Conservation (phyloP, 2,113 vertebrate species). For the Dunckerocampus dactyliophorus region DNA sequence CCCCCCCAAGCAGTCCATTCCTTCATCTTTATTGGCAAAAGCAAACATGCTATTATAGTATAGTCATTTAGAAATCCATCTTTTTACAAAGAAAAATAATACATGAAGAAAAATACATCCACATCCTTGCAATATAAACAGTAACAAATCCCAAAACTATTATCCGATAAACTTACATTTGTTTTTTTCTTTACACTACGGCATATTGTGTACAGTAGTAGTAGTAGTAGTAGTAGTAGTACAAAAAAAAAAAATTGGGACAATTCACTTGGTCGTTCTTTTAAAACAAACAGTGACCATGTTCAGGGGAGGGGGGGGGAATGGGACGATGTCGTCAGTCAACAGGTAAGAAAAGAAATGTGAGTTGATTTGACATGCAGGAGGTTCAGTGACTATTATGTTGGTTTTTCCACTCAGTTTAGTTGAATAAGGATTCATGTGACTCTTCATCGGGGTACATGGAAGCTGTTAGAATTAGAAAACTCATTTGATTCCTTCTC, state of each 20-base stretch:
- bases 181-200: slow-evolving; percentile 79
- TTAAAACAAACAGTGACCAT: slow-evolving; percentile 28
- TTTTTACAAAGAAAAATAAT: slow-evolving; percentile 80
- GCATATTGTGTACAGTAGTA: slow-evolving; percentile 81
- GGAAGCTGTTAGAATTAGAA: slow-evolving; percentile 16
- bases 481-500: neutral
- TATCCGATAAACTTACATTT: slow-evolving; percentile 83
- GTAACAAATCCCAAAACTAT: slow-evolving; percentile 96
- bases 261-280: slow-evolving; percentile 10
- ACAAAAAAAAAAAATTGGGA: slow-evolving; percentile 67
- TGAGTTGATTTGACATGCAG: slow-evolving; percentile 2
- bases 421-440: neutral
- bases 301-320: neutral
- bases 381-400: neutral
- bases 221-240: slow-evolving; percentile 43
- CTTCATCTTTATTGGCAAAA: slow-evolving; percentile 96
- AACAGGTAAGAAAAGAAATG: neutral
- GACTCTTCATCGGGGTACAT: slow-evolving; percentile 10
- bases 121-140: slow-evolving; percentile 99
- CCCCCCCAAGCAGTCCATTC: slow-evolving; percentile 77
- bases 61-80: slow-evolving; percentile 90
- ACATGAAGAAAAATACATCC: slow-evolving; percentile 98
- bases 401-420: slow-evolving; percentile 3
- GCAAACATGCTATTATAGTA: slow-evolving; percentile 84
- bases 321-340: neutral